Evolutionary conservation across 2,797 vertebrate species (phyloP).

Genomic region (Scyliorhinus canicula): DNA sequence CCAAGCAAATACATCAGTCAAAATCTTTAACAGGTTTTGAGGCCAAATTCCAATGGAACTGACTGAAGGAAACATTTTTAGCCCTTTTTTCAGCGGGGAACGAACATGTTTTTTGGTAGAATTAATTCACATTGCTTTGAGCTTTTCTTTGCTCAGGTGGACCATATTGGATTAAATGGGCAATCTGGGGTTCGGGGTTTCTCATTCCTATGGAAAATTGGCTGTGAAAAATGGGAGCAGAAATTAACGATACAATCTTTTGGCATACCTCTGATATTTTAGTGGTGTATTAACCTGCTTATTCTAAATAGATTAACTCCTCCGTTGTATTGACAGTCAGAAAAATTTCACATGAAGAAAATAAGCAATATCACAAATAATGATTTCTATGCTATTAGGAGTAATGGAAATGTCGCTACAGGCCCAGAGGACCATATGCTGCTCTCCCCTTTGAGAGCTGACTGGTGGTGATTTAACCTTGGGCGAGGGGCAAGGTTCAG

Average conservation of each 20-base stretch:
- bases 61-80: neutral
- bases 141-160: neutral
- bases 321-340: neutral
- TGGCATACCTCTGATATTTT: neutral
- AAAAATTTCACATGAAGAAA: neutral
- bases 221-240: neutral
- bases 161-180: neutral
- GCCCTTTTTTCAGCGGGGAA: neutral
- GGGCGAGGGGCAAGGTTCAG: too few species aligned
- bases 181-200: neutral
- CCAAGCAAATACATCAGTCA: neutral
- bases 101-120: neutral
- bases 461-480: too few species aligned
- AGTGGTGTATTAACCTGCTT: neutral
- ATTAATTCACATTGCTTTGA: neutral
- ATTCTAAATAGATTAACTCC: neutral
- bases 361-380: neutral
- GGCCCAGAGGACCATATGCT: too few species aligned
- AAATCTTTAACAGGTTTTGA: neutral
- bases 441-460: too few species aligned
- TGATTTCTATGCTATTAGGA: neutral
- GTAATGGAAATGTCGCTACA: too few species aligned
- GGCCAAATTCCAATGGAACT: neutral
- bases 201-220: neutral
- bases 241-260: neutral